Evolutionary conservation across 2,888 invertebrate genomes (phyloP).

Genomic region (Neoascia interrupta): DNA sequence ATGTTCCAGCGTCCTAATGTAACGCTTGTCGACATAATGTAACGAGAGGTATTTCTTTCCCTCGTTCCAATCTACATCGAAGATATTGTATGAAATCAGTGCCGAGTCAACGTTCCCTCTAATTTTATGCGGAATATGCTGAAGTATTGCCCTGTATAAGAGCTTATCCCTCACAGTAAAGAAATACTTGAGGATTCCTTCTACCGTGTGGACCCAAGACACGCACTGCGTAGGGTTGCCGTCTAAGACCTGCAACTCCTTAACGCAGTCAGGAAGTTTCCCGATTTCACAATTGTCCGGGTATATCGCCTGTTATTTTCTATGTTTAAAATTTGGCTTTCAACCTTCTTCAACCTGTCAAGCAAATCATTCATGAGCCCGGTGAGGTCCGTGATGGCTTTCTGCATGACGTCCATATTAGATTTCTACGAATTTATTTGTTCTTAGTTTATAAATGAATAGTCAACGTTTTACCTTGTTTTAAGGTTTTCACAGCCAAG

Average conservation of each 20-base stretch:
- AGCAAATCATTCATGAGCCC: neutral
- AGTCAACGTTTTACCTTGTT: too few relatives aligned
- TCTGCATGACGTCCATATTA: neutral
- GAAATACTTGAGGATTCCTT: neutral
- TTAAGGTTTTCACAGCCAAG: too few relatives aligned
- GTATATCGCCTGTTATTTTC: neutral
- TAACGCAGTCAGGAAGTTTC: conserved; percentile 9
- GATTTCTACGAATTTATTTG: too few relatives aligned
- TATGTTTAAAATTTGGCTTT: neutral
- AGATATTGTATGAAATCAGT: too few relatives aligned
- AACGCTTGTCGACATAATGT: conserved; percentile 65
- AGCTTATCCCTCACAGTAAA: neutral
- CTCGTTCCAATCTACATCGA: too few relatives aligned
- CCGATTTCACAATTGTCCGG: neutral
- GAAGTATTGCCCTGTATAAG: too few relatives aligned
- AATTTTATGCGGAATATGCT: too few relatives aligned
- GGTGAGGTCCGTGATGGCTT: neutral
- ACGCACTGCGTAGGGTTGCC: neutral
- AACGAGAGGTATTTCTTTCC: conserved; percentile 59
- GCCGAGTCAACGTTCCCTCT: too few relatives aligned
- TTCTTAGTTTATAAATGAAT: neutral
- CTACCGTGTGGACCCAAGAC: neutral
- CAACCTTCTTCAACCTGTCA: neutral
- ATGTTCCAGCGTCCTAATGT: conserved; percentile 58
- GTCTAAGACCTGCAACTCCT: neutral